Evolutionary conservation across 2,113 vertebrate species (phyloP), one percentile per base, ranked within the genome.

Genomic region (Gambusia affinis): DNA sequence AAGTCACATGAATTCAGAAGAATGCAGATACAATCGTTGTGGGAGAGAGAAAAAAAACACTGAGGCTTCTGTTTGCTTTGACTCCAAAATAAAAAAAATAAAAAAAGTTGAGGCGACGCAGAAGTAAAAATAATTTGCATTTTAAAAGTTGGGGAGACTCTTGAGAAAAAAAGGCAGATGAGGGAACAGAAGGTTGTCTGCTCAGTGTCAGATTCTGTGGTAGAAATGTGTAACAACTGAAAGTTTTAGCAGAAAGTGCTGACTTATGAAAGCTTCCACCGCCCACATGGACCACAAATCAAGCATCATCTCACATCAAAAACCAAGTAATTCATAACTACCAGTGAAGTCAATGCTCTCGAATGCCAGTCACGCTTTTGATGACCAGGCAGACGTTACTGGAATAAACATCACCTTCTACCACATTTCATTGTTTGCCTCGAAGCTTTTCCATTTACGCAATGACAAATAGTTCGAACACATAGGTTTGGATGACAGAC

Each of bases 21-120:
- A 64, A 24, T 19, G 8, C 22, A 24, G 79, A 84, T 76, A 76
- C 78, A 71, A 29, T 31, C 44, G 74, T 30, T 65, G 12, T 29
- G 19, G 30, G 17, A 24, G 33, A 80, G 79, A 78, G 19, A 64
- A 47, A 77, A 37, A 37, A 37, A 51, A 61, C 22, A 57, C 51
- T 39, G 66, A 72, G 64, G 33, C 24, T 42, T 65, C 54, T 54
- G 47, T 57, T 73, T 1, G n/a, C 24, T 64, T 60, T 24, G 19
- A 15, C 31, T 44, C 28, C 28, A 73, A 64, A 70, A 8, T 17
- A 31, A 39, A 11, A 70, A 4, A 27, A 37, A 37, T 7, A 60
- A 11, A 22, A 64, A 30, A 15, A 42, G 12, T 42, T 37, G 27
- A 62, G 39, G 51, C 8, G 24, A 10, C 35, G 54, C 8, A 42